Conservation (phyloP, 2,888 invertebrate species). For the Meta bourneti region DNA sequence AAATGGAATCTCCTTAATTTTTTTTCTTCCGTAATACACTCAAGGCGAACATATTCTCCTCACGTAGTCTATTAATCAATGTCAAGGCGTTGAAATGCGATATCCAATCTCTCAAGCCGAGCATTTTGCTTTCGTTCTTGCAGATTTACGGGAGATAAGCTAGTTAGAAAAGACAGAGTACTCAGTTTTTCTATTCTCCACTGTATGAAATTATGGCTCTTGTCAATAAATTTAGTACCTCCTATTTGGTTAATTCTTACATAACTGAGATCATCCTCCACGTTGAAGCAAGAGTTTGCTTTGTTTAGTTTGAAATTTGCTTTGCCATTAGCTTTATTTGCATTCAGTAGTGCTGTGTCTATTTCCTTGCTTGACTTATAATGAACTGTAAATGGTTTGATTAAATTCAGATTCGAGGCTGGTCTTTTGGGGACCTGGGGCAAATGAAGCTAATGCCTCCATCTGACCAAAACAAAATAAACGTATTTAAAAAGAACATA, state of each 20-base stretch:
- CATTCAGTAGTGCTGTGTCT: background rate
- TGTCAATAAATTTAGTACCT: background rate
- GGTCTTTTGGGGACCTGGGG: no score
- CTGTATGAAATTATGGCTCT: constrained; percentile 17
- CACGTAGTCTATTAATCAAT: constrained; percentile 64
- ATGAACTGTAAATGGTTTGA: no score
- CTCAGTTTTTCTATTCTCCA: constrained; percentile 3
- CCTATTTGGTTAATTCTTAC: background rate
- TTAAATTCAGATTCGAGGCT: no score
- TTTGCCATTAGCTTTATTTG: background rate
- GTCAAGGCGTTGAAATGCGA: constrained; percentile 63
- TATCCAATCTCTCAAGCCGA: constrained; percentile 38
- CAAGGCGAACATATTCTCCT: constrained; percentile 36
- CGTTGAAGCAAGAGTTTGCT: background rate
- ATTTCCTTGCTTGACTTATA: background rate
- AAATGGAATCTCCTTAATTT: constrained; percentile 31
- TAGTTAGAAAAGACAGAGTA: constrained; percentile 27
- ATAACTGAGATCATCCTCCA: background rate
- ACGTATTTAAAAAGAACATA: no score
- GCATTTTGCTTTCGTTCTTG: constrained; percentile 40
- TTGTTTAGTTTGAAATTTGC: background rate
- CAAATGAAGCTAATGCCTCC: no score
- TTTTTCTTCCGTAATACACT: constrained; percentile 9
- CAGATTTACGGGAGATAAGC: constrained; percentile 50
- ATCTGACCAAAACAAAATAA: no score